Percentiles rank a stretch among this genome's conserved stretches.
phyloP scores from a whole-genome alignment of 1,140 invertebrate species.

The Lepidurus couesii region DNA sequence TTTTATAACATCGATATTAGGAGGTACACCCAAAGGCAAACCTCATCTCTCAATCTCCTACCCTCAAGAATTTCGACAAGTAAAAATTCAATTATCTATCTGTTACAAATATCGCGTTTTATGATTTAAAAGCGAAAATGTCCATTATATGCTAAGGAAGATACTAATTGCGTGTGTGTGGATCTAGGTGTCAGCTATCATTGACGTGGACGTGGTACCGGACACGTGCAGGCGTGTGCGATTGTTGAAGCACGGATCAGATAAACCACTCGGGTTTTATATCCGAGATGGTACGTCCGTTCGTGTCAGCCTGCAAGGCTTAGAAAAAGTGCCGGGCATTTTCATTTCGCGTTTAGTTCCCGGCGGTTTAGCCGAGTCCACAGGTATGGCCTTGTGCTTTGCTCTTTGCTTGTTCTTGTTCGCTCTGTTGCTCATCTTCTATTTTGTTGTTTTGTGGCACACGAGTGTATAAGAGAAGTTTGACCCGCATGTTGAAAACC shows the following conservation, averaged over 20 bases:
- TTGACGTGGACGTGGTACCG: constrained; percentile 98
- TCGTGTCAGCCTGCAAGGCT: constrained; percentile 55
- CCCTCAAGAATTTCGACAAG: constrained; percentile 94
- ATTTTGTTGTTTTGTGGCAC: constrained; percentile 60
- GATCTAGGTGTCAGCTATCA: constrained; percentile 87
- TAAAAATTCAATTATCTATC: constrained; percentile 46
- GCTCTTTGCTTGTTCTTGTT: not conserved
- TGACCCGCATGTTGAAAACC: not conserved
- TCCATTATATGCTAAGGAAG: not conserved
- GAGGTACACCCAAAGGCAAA: constrained; percentile 72
- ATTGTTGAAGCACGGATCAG: constrained; percentile 95
- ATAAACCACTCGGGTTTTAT: constrained; percentile 95
- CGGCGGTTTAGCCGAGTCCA: constrained; percentile 53
- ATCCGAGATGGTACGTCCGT: constrained; percentile 69
- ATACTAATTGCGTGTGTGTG: constrained; percentile 25
- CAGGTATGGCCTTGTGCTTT: constrained; percentile 25
- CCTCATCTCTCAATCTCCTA: constrained; percentile 81
- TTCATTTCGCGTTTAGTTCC: constrained; percentile 81
- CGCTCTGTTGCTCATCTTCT: constrained; percentile 1
- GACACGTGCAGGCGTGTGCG: constrained; percentile 94
- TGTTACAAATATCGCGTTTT: not conserved
- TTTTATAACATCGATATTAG: constrained; percentile 70
- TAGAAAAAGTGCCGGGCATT: constrained; percentile 78
- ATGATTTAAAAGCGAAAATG: not conserved
- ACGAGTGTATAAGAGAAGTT: constrained; percentile 44